Percentiles rank a stretch among this genome's conserved stretches.
These are phyloP conservation scores for Anolis apletophallus DNA, from an alignment of 2,797 vertebrate species.

Conservation along the genomic window DNA sequence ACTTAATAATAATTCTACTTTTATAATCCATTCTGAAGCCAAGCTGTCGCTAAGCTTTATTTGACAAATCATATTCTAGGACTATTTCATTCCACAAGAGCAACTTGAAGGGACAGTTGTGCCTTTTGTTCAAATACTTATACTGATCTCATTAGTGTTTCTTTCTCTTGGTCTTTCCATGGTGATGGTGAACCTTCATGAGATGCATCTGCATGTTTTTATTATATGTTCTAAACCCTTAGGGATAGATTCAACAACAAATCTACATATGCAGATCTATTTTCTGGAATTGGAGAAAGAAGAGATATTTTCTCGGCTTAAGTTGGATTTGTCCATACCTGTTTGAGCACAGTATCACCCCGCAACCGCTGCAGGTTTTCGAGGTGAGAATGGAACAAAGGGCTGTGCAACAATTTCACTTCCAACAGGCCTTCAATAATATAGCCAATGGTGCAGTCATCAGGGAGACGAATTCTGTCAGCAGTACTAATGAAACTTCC, in stretches of 20 bases:
- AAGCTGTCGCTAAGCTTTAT: background rate
- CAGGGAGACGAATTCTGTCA: conserved; percentile 93
- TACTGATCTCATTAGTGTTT: background rate
- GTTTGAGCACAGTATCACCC: conserved; percentile 79
- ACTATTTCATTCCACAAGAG: too few relatives aligned
- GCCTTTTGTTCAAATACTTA: background rate
- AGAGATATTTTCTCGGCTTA: background rate
- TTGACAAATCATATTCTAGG: background rate
- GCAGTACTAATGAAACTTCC: conserved; percentile 98
- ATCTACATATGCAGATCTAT: background rate
- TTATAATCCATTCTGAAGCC: background rate
- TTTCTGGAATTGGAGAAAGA: background rate
- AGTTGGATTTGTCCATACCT: conserved; percentile 78
- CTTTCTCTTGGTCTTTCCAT: background rate
- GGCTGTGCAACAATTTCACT: conserved; percentile 86
- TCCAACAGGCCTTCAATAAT: conserved; percentile 95
- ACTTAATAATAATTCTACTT: background rate
- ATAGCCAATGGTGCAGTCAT: conserved; percentile 96
- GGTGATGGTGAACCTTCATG: background rate
- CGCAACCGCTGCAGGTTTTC: conserved; percentile 91
- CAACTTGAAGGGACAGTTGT: background rate
- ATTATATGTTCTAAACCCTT: background rate
- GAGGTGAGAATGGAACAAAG: conserved; percentile 95
- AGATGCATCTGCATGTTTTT: background rate
- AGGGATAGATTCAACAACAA: background rate